Evolutionary conservation across 1,140 invertebrate species (phyloP).

Genomic region (Listronotus bonariensis): DNA sequence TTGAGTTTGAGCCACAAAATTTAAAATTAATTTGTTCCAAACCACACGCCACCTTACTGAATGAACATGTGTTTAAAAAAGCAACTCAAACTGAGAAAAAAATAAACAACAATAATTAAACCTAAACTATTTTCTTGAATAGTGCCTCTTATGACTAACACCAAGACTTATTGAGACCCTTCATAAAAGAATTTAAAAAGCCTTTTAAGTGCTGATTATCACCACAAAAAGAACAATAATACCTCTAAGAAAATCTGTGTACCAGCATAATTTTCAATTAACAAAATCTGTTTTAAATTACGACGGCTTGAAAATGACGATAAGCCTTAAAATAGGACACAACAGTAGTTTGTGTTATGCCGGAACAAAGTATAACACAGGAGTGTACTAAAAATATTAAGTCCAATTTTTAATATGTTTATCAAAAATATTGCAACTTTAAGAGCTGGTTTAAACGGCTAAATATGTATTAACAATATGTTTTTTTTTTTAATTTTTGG

Average conservation of each 20-base stretch:
- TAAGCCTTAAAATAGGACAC: constrained; percentile 32
- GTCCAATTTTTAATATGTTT: too few species aligned
- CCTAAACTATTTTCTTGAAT: background rate
- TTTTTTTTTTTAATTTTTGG: too few species aligned
- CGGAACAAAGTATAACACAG: constrained; percentile 11
- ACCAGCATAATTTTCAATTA: constrained; percentile 41
- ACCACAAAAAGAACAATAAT: constrained; percentile 9
- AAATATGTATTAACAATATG: too few species aligned
- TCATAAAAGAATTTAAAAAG: constrained; percentile 18
- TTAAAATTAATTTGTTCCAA: too few species aligned
- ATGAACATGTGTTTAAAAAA: too few species aligned
- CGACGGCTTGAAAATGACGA: constrained; percentile 11
- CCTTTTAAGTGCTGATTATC: constrained; percentile 19
- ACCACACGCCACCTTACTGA: too few species aligned
- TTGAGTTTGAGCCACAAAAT: too few species aligned
- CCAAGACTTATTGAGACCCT: too few species aligned
- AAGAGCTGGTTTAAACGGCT: too few species aligned
- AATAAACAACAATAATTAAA: too few species aligned
- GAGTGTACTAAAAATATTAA: background rate
- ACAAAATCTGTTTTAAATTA: constrained; percentile 41
- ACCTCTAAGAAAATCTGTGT: constrained; percentile 29
- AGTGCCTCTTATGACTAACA: background rate
- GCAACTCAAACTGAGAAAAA: too few species aligned
- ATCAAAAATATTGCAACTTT: too few species aligned
- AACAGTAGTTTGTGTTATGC: constrained; percentile 22